These are phyloP conservation scores for Digitonthophagus gazella DNA, from an alignment of 2,888 invertebrate species.

Conservation along the genomic window DNA sequence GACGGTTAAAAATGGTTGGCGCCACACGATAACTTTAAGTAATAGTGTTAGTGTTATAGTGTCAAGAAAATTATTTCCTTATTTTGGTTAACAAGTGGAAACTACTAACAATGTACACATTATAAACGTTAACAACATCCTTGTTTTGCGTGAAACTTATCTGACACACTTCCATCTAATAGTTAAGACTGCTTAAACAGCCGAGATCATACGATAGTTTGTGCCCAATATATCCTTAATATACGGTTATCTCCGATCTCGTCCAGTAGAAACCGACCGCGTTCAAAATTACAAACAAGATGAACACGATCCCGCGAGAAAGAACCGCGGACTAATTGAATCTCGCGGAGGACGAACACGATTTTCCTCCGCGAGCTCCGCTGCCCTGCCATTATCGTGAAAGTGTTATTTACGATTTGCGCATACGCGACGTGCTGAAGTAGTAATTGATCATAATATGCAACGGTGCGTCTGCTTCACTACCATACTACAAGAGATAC, in stretches of 20 bases:
- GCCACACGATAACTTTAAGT: too few relatives aligned
- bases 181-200: background rate
- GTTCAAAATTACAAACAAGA: background rate
- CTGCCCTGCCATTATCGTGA: constrained; percentile 7
- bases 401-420: constrained; percentile 12
- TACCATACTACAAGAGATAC: too few relatives aligned
- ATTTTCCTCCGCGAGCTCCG: background rate
- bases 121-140: background rate
- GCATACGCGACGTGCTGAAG: background rate
- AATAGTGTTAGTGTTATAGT: too few relatives aligned
- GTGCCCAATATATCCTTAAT: background rate
- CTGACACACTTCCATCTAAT: background rate
- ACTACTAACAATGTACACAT: background rate
- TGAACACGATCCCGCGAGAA: background rate
- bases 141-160: background rate
- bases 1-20: too few relatives aligned
- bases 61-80: too few relatives aligned
- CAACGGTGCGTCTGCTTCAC: background rate
- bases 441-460: background rate
- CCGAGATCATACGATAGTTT: background rate
- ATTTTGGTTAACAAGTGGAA: too few relatives aligned
- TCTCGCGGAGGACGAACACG: background rate
- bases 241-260: background rate
- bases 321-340: background rate
- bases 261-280: background rate